Conservation (phyloP, 2,113 vertebrate genomes). For the Sardina pilchardus region DNA sequence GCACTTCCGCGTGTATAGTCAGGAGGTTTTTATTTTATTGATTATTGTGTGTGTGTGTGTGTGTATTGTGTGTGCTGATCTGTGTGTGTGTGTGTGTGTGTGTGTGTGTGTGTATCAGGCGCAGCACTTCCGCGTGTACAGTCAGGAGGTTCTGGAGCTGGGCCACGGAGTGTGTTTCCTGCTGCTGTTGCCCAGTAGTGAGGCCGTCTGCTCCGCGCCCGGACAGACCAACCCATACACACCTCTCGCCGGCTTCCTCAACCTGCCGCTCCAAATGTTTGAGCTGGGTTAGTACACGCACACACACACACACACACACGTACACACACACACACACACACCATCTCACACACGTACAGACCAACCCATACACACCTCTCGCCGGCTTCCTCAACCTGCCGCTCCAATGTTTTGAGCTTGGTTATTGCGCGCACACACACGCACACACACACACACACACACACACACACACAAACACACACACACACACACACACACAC, state of each 20-base stretch:
- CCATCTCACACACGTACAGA: background rate
- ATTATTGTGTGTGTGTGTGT: slow-evolving; percentile 65
- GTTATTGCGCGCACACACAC: background rate
- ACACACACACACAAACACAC: slow-evolving; percentile 25
- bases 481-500: slow-evolving; percentile 36
- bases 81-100: background rate
- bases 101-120: slow-evolving; percentile 81
- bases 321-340: too few relatives aligned
- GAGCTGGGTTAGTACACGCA: slow-evolving; percentile 77
- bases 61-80: slow-evolving; percentile 41
- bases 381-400: slow-evolving; percentile 25
- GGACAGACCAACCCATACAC: slow-evolving; percentile 97
- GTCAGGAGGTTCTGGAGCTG: slow-evolving; percentile 97
- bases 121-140: slow-evolving; percentile 94
- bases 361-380: slow-evolving; percentile 48
- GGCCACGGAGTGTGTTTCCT: slow-evolving; percentile 97
- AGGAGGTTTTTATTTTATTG: too few relatives aligned
- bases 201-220: slow-evolving; percentile 95
- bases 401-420: slow-evolving; percentile 64
- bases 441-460: background rate
- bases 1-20: too few relatives aligned
- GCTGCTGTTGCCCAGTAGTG: slow-evolving; percentile 93
- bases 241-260: slow-evolving; percentile 91
- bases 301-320: background rate
- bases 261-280: slow-evolving; percentile 99